Conservation (phyloP, 1,140 invertebrate genomes). For the Saccostrea cuccullata region DNA sequence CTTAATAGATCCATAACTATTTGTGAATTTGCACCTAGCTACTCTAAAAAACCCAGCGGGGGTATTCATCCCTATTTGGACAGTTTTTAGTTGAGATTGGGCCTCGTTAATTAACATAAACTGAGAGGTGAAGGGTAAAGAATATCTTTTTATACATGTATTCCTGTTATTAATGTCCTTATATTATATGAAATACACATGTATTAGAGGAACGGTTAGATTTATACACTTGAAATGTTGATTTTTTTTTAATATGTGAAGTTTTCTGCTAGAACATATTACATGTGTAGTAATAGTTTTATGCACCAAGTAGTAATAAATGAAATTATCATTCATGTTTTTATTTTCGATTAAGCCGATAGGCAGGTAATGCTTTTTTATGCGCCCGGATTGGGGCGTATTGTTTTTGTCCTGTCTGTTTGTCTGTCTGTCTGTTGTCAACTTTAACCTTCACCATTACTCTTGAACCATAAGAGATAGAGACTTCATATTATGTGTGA, state of each 20-base stretch:
- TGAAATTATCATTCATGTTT: conserved; percentile 7
- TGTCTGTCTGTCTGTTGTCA: no score
- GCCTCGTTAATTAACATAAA: not conserved
- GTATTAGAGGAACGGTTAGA: not conserved
- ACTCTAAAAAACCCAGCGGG: no score
- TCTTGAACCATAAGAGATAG: no score
- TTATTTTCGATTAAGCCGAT: not conserved
- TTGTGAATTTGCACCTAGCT: no score
- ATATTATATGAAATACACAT: not conserved
- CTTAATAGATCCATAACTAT: no score
- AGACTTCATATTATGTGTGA: no score
- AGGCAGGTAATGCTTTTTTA: not conserved
- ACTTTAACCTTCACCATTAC: no score
- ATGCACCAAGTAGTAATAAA: conserved; percentile 20
- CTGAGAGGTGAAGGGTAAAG: not conserved
- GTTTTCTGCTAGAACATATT: not conserved
- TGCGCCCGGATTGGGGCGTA: no score
- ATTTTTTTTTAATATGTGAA: not conserved
- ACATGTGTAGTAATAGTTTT: not conserved
- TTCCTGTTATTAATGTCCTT: not conserved
- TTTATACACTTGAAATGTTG: conserved; percentile 12
- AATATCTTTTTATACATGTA: not conserved
- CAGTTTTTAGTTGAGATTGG: not conserved
- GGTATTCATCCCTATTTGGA: no score
- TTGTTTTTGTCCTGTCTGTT: no score